Conservation (phyloP, 2,797 vertebrate species). For the Scarus forsteni region DNA sequence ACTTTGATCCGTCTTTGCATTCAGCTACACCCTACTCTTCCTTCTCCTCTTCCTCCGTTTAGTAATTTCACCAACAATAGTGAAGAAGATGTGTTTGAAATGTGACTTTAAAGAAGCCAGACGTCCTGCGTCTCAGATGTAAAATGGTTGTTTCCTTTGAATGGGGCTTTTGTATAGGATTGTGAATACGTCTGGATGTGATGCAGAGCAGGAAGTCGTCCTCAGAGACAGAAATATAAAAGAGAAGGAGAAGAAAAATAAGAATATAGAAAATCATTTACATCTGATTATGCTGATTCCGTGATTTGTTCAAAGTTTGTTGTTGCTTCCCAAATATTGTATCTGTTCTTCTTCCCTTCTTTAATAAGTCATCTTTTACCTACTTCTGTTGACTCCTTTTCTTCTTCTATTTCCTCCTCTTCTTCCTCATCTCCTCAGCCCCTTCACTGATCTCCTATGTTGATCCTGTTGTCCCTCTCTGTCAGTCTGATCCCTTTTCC, state of each 20-base stretch:
- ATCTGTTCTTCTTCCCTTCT: neutral
- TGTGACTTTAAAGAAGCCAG: neutral
- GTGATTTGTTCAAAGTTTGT: neutral
- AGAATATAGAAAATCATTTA: neutral
- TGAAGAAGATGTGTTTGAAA: neutral
- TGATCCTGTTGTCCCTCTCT: conserved; percentile 6
- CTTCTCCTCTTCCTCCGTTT: neutral
- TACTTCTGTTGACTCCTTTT: neutral
- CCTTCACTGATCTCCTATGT: neutral
- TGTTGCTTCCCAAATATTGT: neutral
- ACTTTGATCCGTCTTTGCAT: no score
- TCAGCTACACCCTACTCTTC: neutral
- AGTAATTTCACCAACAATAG: conserved; percentile 15
- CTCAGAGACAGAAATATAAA: neutral
- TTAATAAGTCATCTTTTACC: neutral
- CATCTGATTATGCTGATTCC: conserved; percentile 8
- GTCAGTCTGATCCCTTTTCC: no score
- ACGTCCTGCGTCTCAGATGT: neutral
- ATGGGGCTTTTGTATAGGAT: conserved; percentile 8
- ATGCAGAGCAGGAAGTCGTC: conserved; percentile 1
- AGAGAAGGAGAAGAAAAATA: neutral
- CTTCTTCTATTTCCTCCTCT: neutral
- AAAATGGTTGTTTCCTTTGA: conserved; percentile 11
- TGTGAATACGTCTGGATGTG: conserved; percentile 2
- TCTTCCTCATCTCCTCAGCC: neutral